These are phyloP conservation scores for Rostratula benghalensis DNA, from an alignment of 2,113 vertebrate species.

Conservation along the genomic window DNA sequence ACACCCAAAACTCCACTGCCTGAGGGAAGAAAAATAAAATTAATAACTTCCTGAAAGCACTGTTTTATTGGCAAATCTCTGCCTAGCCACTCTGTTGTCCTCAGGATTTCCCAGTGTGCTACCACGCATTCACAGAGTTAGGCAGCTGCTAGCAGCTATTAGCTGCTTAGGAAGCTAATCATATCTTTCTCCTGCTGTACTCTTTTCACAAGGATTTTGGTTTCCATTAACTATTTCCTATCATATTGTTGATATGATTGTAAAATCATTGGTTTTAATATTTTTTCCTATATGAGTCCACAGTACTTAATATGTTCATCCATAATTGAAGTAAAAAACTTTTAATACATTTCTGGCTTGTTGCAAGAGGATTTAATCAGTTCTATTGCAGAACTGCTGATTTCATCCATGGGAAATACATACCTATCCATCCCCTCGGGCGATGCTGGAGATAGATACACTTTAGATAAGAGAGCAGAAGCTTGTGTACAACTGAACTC, in stretches of 20 bases:
- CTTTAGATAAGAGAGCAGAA: background rate
- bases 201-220: background rate
- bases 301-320: background rate
- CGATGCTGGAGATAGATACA: background rate
- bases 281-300: background rate
- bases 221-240: background rate
- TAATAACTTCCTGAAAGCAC: background rate
- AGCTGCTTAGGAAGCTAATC: background rate
- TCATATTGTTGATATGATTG: background rate
- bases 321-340: background rate
- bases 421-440: background rate
- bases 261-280: background rate
- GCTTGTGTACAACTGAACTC: background rate
- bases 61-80: background rate
- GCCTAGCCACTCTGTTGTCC: background rate
- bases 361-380: background rate
- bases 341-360: background rate
- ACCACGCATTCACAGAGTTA: fast-evolving
- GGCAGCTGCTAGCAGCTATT: background rate
- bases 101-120: background rate
- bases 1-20: conserved; percentile 13
- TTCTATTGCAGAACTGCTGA: background rate
- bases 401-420: background rate
- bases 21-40: background rate
- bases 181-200: background rate